Evolutionary conservation across 2,888 invertebrate species (phyloP).

Genomic region (Lagria hirta): DNA sequence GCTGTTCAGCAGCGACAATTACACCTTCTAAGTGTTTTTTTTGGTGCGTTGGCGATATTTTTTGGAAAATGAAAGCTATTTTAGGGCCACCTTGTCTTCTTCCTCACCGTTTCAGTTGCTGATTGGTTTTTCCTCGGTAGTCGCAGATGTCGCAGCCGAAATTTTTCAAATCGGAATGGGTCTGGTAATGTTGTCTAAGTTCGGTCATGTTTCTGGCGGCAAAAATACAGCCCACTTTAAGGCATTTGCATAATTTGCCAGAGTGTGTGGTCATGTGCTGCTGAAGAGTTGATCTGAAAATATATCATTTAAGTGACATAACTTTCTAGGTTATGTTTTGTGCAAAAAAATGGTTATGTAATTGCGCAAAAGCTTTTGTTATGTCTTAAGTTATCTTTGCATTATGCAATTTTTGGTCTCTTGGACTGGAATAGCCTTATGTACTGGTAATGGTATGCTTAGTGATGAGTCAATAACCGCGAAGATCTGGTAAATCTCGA

Average conservation of each 20-base stretch:
- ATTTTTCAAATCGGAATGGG: slow-evolving; percentile 58
- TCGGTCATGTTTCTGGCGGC: slow-evolving; percentile 59
- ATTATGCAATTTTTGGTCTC: too few relatives aligned
- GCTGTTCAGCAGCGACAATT: too few relatives aligned
- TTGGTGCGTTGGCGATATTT: too few relatives aligned
- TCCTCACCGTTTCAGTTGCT: slow-evolving; percentile 57
- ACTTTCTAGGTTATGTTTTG: too few relatives aligned
- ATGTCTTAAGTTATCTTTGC: too few relatives aligned
- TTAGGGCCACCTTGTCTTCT: too few relatives aligned
- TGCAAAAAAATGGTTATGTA: too few relatives aligned
- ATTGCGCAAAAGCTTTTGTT: too few relatives aligned
- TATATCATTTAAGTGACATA: not conserved
- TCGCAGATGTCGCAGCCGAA: slow-evolving; percentile 57
- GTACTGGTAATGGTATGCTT: too few relatives aligned
- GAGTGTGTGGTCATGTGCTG: slow-evolving; percentile 63
- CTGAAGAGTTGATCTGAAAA: slow-evolving; percentile 59
- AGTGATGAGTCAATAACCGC: slow-evolving; percentile 12
- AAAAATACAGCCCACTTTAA: slow-evolving; percentile 60
- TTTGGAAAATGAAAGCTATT: too few relatives aligned
- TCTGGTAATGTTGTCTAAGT: slow-evolving; percentile 58
- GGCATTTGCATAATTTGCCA: slow-evolving; percentile 60
- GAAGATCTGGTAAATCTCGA: slow-evolving; percentile 7
- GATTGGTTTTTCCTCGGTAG: slow-evolving; percentile 59
- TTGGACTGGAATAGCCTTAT: too few relatives aligned
- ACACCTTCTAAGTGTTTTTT: too few relatives aligned